These are phyloP conservation scores for Mustelus asterias DNA, from an alignment of 2,113 vertebrate genomes.

Conservation along the genomic window DNA sequence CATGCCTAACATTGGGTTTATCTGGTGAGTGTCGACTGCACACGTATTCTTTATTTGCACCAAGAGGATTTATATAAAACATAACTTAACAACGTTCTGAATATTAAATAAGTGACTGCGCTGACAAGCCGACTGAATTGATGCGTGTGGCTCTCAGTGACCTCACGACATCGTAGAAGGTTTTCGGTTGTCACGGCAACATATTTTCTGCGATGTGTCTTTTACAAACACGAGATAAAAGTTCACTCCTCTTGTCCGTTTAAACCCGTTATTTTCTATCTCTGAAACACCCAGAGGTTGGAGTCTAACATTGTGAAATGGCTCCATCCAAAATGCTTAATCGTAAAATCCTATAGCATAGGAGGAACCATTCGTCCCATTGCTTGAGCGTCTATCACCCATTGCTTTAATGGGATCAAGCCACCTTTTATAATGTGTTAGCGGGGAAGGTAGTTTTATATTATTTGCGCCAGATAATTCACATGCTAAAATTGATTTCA, in stretches of 20 bases:
- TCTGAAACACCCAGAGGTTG: neutral
- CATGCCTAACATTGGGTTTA: neutral
- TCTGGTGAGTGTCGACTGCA: neutral
- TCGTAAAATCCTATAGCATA: neutral
- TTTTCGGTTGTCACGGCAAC: neutral
- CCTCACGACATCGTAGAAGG: neutral
- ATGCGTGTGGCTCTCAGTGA: neutral
- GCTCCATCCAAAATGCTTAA: neutral
- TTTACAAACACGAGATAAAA: neutral
- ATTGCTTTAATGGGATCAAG: neutral
- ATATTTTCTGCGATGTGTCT: neutral
- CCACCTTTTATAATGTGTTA: neutral
- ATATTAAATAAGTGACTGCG: neutral
- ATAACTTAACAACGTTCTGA: neutral
- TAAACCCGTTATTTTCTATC: neutral
- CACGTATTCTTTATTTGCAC: neutral
- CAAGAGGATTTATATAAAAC: neutral
- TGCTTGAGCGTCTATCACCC: neutral
- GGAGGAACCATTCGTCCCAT: neutral
- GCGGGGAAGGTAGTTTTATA: neutral
- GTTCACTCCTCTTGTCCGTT: neutral
- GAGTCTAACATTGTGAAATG: neutral
- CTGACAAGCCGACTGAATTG: neutral
- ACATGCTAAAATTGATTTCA: neutral
- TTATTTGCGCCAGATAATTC: neutral